These are phyloP conservation scores for Channallabes apus DNA, from an alignment of 2,797 vertebrate species.

Conservation along the genomic window DNA sequence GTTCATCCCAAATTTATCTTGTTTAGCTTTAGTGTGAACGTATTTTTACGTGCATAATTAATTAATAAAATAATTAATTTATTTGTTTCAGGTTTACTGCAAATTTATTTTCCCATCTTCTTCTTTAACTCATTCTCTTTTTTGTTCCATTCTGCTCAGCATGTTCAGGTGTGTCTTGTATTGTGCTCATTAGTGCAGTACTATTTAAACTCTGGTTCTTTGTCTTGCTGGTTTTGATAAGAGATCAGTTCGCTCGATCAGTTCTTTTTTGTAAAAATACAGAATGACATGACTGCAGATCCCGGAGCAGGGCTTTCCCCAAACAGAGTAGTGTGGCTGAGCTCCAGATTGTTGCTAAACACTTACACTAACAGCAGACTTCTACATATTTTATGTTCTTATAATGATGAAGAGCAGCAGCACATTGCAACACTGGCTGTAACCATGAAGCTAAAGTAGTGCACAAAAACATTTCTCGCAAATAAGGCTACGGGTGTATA, in stretches of 20 bases:
- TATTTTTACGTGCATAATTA: neutral
- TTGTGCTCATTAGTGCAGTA: too few species aligned
- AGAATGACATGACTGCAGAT: too few species aligned
- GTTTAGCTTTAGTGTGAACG: neutral
- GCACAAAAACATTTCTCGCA: too few species aligned
- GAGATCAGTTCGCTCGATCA: too few species aligned
- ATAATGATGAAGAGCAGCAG: neutral
- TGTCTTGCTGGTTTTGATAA: too few species aligned
- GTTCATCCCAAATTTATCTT: neutral
- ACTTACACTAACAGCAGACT: neutral
- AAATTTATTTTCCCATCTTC: neutral
- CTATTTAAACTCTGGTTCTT: too few species aligned
- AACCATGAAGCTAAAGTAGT: neutral
- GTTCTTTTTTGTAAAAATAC: too few species aligned
- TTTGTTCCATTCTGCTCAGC: too few species aligned
- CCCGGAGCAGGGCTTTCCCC: neutral
- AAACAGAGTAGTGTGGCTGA: neutral
- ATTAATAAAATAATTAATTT: too few species aligned
- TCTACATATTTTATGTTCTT: neutral
- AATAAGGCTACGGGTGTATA: too few species aligned
- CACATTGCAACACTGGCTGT: neutral
- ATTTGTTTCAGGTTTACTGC: neutral
- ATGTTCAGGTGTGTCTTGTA: too few species aligned
- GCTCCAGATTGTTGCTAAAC: neutral
- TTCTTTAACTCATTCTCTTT: neutral